Conservation (phyloP, 2,888 invertebrate genomes). For the Euplagia quadripunctaria region DNA sequence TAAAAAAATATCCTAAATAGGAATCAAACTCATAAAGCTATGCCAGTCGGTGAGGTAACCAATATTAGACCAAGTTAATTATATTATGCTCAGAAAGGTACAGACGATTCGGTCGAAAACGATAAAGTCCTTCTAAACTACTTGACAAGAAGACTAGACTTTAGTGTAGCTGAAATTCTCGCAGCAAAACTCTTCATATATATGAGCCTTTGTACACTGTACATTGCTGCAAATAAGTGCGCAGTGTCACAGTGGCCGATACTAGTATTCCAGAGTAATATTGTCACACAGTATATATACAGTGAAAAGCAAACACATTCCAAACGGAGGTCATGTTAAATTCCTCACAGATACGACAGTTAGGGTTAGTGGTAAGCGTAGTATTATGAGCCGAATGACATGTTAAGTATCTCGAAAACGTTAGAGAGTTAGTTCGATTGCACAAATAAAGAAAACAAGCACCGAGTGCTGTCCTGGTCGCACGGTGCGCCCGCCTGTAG, state of each 20-base stretch:
- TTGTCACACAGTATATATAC: conserved; percentile 37
- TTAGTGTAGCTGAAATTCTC: not conserved
- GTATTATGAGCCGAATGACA: conserved; percentile 65
- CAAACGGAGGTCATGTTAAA: conserved; percentile 26
- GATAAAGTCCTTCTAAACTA: not conserved
- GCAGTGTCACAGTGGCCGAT: conserved; percentile 25
- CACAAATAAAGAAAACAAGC: conserved; percentile 73
- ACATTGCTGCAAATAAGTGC: conserved; percentile 9
- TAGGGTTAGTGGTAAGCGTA: conserved; percentile 74
- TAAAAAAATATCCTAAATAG: too few relatives aligned
- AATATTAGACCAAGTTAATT: not conserved
- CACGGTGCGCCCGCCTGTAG: conserved; percentile 29
- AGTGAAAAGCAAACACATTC: conserved; percentile 24
- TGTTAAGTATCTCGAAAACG: conserved; percentile 64
- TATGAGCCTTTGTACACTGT: conserved; percentile 17
- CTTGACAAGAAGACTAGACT: not conserved
- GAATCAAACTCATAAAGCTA: too few relatives aligned
- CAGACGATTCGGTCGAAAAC: not conserved
- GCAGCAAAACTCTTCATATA: not conserved
- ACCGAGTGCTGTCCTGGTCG: conserved; percentile 55
- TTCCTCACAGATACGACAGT: conserved; percentile 58
- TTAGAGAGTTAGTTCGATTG: conserved; percentile 57
- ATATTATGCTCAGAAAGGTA: not conserved
- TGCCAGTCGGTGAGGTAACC: too few relatives aligned
- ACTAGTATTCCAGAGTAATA: conserved; percentile 16